Percentiles rank a stretch among this genome's conserved stretches.
These are phyloP conservation scores for Caenorhabditis sp. DNA, from an alignment of 2,888 invertebrate genomes.

Conservation along the genomic window DNA sequence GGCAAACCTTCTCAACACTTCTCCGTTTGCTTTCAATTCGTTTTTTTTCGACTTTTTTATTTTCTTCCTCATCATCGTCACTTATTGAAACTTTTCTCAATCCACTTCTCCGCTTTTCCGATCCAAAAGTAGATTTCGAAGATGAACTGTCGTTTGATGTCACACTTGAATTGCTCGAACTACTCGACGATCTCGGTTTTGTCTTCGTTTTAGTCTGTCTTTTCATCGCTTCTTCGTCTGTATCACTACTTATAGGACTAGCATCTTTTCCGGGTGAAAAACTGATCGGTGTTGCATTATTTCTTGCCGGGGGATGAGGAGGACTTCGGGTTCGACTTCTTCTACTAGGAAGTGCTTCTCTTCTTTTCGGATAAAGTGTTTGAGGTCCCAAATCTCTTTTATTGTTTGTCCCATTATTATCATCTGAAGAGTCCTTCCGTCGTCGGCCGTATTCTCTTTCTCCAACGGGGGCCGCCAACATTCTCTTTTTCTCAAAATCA, in stretches of 20 bases:
- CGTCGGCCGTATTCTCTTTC: conserved; percentile 7
- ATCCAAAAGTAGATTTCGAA: background rate
- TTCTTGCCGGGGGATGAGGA: background rate
- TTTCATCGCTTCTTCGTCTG: conserved; percentile 31
- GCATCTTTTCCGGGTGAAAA: conserved; percentile 16
- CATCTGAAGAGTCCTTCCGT: background rate
- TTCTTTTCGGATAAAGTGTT: background rate
- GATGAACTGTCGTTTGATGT: background rate
- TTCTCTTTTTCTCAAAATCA: conserved; percentile 5
- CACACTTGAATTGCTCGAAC: background rate
- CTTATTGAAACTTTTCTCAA: background rate
- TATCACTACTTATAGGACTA: conserved; percentile 42
- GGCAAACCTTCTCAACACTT: no score
- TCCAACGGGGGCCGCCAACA: conserved; percentile 6
- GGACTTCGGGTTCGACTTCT: background rate
- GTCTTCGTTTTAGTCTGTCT: background rate
- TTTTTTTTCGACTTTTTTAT: background rate
- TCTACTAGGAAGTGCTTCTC: background rate
- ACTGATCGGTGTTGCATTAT: conserved; percentile 7
- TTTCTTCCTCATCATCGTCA: background rate
- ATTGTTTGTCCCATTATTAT: background rate
- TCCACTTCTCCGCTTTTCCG: background rate
- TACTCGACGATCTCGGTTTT: background rate
- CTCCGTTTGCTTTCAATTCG: background rate
- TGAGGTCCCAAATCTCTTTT: conserved; percentile 5